phyloP scores from a whole-genome alignment of 2,888 invertebrate species.

The Dexiosoma caninum region DNA sequence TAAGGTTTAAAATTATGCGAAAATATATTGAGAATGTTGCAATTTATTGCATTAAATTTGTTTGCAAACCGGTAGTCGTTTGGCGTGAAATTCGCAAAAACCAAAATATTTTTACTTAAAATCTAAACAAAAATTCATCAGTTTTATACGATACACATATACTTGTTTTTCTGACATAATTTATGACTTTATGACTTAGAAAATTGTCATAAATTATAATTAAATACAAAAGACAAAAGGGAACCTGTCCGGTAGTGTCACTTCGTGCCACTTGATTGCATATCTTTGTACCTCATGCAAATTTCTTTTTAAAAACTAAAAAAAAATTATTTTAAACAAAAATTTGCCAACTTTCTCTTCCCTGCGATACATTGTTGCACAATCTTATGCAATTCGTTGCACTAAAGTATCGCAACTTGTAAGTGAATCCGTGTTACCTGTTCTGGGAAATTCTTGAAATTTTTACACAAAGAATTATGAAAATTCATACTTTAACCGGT shows the following conservation, averaged over 20 bases:
- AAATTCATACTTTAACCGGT: conserved; percentile 71
- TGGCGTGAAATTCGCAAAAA: conserved; percentile 61
- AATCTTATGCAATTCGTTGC: conserved; percentile 63
- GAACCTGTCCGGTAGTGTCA: conserved; percentile 39
- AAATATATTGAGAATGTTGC: conserved; percentile 41
- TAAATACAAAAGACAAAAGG: conserved; percentile 15
- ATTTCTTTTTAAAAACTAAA: conserved; percentile 17
- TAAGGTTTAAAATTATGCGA: conserved; percentile 29
- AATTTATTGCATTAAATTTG: not conserved
- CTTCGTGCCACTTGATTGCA: not conserved
- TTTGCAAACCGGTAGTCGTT: conserved; percentile 34
- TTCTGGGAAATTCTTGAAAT: conserved; percentile 7
- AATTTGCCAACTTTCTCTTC: conserved; percentile 70
- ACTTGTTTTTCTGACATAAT: conserved; percentile 34
- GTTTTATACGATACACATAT: not conserved
- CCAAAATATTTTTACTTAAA: conserved; percentile 64
- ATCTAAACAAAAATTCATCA: conserved; percentile 20
- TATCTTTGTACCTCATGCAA: conserved; percentile 32
- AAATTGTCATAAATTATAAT: conserved; percentile 49
- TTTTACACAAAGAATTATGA: conserved; percentile 65
- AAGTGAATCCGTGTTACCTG: conserved; percentile 64
- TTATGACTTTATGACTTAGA: conserved; percentile 42
- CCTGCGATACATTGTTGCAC: conserved; percentile 61
- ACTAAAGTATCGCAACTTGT: conserved; percentile 14
- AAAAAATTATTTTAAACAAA: not conserved